Evolutionary conservation across 1,140 invertebrate genomes (phyloP).

Genomic region (Ladona fulva): DNA sequence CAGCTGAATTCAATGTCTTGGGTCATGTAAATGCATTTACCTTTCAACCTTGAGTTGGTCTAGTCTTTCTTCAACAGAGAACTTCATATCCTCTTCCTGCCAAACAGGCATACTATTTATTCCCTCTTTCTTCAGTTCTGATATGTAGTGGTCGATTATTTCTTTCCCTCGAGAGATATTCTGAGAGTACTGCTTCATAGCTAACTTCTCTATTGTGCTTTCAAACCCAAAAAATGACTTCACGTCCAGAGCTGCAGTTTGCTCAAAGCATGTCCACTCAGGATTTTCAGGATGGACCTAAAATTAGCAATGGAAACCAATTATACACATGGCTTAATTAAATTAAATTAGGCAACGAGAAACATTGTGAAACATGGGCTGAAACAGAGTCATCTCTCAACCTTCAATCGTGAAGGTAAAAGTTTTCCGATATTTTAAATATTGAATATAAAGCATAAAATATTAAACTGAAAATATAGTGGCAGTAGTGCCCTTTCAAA

Average conservation of each 20-base stretch:
- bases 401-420: too few relatives aligned
- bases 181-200: constrained; percentile 92
- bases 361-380: too few relatives aligned
- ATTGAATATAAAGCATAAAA: too few relatives aligned
- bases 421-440: too few relatives aligned
- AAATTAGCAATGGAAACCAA: constrained; percentile 24
- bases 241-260: constrained; percentile 85
- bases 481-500: too few relatives aligned
- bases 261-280: constrained; percentile 96
- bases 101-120: constrained; percentile 52
- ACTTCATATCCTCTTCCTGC: constrained; percentile 21
- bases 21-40: too few relatives aligned
- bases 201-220: constrained; percentile 89
- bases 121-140: constrained; percentile 69
- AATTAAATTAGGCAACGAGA: constrained; percentile 14
- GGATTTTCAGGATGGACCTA: constrained; percentile 91
- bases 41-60: too few relatives aligned
- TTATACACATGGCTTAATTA: constrained; percentile 9
- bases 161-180: constrained; percentile 95
- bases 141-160: constrained; percentile 89
- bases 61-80: constrained; percentile 14
- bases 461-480: too few relatives aligned
- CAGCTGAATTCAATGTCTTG: too few relatives aligned
- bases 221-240: constrained; percentile 97
- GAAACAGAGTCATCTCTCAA: too few relatives aligned